A percentile compares a stretch with the other conserved stretches of the same genome.
These are phyloP conservation scores for Phodopus roborovskii DNA, from an alignment of 2,113 vertebrate species.

Conservation along the genomic window DNA sequence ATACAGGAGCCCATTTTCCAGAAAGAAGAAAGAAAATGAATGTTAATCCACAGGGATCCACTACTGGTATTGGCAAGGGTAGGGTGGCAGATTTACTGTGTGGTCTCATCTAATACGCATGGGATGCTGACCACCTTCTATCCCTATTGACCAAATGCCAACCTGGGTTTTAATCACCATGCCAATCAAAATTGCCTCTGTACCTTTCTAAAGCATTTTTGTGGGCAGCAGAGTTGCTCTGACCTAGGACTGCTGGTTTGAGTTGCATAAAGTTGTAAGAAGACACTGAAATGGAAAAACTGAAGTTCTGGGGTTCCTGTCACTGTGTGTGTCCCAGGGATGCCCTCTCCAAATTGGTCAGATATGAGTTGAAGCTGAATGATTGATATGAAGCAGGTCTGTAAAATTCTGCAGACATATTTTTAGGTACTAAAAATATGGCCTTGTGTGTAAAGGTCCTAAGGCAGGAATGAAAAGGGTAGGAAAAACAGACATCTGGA, in stretches of 20 bases:
- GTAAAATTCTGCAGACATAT: not conserved
- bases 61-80: fast-evolving
- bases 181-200: not conserved
- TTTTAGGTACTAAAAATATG: not conserved
- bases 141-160: not conserved
- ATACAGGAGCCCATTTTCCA: not conserved
- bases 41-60: not conserved
- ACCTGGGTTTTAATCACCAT: not conserved
- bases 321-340: not conserved
- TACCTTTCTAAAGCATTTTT: not conserved
- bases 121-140: not conserved
- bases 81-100: not conserved
- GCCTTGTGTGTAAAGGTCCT: not conserved
- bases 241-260: not conserved
- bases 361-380: not conserved
- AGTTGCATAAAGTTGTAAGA: not conserved
- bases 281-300: not conserved
- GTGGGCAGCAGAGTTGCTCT: not conserved
- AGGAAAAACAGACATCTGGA: not conserved
- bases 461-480: not conserved
- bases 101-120: not conserved
- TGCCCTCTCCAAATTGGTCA: not conserved
- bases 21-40: not conserved
- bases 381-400: not conserved
- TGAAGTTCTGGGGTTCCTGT: too few species aligned